phyloP scores from a whole-genome alignment of 2,113 vertebrate species.

The Lasiurus cinereus region DNA sequence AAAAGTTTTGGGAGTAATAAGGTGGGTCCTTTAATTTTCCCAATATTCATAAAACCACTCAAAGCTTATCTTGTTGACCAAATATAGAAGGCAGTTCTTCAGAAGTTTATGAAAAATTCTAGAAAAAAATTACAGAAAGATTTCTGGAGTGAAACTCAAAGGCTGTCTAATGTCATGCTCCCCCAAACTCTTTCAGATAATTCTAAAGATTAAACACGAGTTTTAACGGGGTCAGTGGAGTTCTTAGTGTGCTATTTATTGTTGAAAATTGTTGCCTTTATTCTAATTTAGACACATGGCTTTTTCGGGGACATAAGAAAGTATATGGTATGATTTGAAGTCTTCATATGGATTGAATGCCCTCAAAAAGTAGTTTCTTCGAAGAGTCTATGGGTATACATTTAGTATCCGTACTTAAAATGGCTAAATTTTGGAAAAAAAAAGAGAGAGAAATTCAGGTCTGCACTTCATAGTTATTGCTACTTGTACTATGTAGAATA shows the following conservation, averaged over 20 bases:
- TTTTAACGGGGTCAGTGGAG: not conserved
- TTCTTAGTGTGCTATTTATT: not conserved
- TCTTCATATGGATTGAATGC: not conserved
- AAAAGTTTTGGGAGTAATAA: conserved; percentile 37
- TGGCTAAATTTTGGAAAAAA: not conserved
- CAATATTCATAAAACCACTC: not conserved
- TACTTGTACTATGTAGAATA: not conserved
- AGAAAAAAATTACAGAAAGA: conserved; percentile 16
- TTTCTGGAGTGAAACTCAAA: not conserved
- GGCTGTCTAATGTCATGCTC: not conserved
- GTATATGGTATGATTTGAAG: not conserved
- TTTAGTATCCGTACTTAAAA: conserved; percentile 15
- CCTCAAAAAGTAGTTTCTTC: not conserved
- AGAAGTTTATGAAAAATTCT: conserved; percentile 29
- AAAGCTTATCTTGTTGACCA: not conserved
- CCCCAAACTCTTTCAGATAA: not conserved
- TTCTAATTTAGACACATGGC: conserved; percentile 33
- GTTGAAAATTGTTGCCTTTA: conserved; percentile 36
- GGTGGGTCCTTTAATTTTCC: not conserved
- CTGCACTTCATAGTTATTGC: not conserved
- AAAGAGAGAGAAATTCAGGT: not conserved
- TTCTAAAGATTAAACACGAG: conserved; percentile 33
- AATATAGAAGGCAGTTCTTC: not conserved
- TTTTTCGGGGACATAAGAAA: not conserved
- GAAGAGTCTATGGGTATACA: not conserved